These are phyloP conservation scores for Pegea sp. DNA, from an alignment of 23 tunicate genomes.

Conservation along the genomic window DNA sequence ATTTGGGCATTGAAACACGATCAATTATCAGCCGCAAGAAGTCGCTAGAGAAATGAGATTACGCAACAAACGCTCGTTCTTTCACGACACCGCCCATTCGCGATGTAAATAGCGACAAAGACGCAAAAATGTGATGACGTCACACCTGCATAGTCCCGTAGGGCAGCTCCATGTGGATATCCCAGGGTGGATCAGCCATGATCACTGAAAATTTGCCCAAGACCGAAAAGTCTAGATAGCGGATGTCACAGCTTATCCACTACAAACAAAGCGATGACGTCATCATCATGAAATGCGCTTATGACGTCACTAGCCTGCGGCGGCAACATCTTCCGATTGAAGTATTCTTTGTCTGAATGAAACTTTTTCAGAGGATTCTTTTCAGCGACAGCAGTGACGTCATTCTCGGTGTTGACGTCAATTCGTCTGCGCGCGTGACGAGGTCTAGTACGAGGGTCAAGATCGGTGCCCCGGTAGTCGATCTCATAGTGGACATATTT, in stretches of 20 bases:
- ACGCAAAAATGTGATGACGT: background rate
- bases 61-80: too few species aligned
- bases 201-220: constrained; percentile 95
- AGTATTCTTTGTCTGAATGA: constrained; percentile 53
- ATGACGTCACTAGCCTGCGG: constrained; percentile 34
- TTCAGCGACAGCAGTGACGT: background rate
- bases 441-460: constrained; percentile 38
- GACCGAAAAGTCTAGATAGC: constrained; percentile 69
- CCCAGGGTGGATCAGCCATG: constrained; percentile 99
- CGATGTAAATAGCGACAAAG: background rate
- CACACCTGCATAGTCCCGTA: constrained; percentile 94
- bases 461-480: constrained; percentile 78
- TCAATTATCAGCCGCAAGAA: too few species aligned
- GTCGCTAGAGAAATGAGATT: too few species aligned
- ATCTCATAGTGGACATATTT: constrained; percentile 98
- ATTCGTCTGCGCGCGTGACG: constrained; percentile 4
- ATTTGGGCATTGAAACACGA: too few species aligned
- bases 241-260: constrained; percentile 95
- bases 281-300: too few species aligned
- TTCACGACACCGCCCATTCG: too few species aligned
- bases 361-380: constrained; percentile 15
- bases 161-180: constrained; percentile 99
- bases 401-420: too few species aligned
- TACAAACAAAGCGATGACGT: too few species aligned
- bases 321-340: constrained; percentile 67